These are phyloP conservation scores for Calypte anna DNA, from an alignment of 2,113 vertebrate species.

Conservation along the genomic window DNA sequence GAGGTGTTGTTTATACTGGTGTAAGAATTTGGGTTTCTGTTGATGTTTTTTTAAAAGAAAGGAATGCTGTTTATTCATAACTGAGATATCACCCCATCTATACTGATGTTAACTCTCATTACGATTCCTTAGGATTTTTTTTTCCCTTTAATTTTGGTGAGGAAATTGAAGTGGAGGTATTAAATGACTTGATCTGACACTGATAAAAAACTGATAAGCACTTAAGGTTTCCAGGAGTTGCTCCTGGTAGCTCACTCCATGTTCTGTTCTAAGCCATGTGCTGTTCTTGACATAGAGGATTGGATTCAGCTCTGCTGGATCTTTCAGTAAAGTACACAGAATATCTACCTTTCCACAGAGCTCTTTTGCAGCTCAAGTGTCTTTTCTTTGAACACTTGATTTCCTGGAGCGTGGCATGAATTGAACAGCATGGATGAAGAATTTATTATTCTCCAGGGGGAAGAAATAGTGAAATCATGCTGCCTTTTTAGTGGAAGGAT, in stretches of 20 bases:
- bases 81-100: neutral
- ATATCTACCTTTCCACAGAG: constrained; percentile 52
- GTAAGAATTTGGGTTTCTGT: neutral
- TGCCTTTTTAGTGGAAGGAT: constrained; percentile 60
- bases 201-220: neutral
- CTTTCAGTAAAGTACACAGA: constrained; percentile 46
- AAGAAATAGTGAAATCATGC: constrained; percentile 63
- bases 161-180: neutral
- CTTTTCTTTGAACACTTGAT: constrained; percentile 64
- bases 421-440: constrained; percentile 69
- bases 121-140: neutral
- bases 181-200: neutral
- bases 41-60: neutral
- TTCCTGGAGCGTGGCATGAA: constrained; percentile 66
- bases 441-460: constrained; percentile 61
- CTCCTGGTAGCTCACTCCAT: constrained; percentile 9
- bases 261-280: neutral
- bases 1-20: neutral
- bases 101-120: neutral
- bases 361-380: constrained; percentile 62
- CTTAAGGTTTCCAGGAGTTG: neutral
- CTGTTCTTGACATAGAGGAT: constrained; percentile 20
- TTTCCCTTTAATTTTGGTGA: neutral
- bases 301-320: constrained; percentile 42
- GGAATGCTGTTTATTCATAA: constrained; percentile 38